Evolutionary conservation across 2,113 vertebrate genomes (phyloP).

Genomic region (Terrapene triunguis): DNA sequence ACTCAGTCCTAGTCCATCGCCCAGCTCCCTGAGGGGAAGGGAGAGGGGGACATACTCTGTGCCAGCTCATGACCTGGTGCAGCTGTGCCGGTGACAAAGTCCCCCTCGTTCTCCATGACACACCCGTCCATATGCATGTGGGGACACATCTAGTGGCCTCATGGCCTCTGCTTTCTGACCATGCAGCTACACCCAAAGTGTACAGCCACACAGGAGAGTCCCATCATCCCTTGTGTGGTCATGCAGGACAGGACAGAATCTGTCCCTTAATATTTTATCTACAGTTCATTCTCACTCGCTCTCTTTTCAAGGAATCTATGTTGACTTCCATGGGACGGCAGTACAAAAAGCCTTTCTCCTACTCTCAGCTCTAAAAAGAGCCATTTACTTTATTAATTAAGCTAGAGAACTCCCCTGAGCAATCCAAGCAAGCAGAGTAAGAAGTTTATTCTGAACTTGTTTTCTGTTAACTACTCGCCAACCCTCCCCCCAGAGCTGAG

Average conservation of each 20-base stretch:
- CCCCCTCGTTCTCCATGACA: background rate
- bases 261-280: background rate
- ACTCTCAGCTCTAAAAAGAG: fast-evolving
- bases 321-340: fast-evolving
- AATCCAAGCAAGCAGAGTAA: fast-evolving
- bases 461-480: background rate
- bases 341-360: fast-evolving
- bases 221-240: background rate
- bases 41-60: background rate
- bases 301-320: fast-evolving
- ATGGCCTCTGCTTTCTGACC: background rate
- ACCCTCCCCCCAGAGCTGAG: background rate
- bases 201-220: background rate
- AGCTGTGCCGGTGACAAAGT: background rate
- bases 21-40: background rate
- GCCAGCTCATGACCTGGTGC: too few species aligned
- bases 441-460: fast-evolving
- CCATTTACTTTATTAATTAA: background rate
- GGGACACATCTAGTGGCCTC: background rate
- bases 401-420: fast-evolving
- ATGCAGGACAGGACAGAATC: background rate
- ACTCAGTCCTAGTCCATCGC: background rate
- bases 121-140: too few species aligned
- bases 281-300: background rate
- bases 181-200: background rate